These are phyloP conservation scores for Darevskia mixta DNA, from an alignment of 2,797 vertebrate species.

Conservation along the genomic window DNA sequence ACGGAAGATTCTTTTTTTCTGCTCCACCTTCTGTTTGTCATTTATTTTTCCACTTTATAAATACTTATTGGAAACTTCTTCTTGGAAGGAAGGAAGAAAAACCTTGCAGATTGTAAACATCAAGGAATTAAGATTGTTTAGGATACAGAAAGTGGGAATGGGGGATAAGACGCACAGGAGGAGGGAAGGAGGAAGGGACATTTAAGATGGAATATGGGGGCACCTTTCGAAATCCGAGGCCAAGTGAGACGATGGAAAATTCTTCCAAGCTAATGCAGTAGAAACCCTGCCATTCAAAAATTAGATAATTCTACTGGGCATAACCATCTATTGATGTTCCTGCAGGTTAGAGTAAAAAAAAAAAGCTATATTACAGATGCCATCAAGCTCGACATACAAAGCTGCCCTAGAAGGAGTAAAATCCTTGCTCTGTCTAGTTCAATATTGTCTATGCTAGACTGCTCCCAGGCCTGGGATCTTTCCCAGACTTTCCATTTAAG, in stretches of 20 bases:
- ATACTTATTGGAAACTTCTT: constrained; percentile 75
- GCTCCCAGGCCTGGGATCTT: neutral
- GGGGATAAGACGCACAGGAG: constrained; percentile 39
- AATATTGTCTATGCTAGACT: neutral
- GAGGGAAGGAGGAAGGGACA: constrained; percentile 45
- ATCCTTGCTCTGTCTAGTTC: neutral
- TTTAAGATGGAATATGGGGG: constrained; percentile 58
- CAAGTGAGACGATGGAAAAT: constrained; percentile 62
- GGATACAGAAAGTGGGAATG: constrained; percentile 61
- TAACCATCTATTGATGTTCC: neutral
- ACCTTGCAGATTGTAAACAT: constrained; percentile 75
- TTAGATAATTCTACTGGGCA: constrained; percentile 42
- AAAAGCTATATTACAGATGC: neutral
- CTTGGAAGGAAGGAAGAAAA: constrained; percentile 74
- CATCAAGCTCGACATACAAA: neutral
- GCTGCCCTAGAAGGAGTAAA: neutral
- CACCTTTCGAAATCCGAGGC: constrained; percentile 65
- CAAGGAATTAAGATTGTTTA: constrained; percentile 70
- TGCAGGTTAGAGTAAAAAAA: neutral
- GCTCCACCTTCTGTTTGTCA: constrained; percentile 73
- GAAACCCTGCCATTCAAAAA: constrained; percentile 53
- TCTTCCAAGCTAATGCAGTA: constrained; percentile 55
- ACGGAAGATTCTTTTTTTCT: constrained; percentile 58
- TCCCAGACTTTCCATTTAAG: neutral
- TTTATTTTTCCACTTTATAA: constrained; percentile 78